A percentile compares a stretch with the other conserved stretches of the same genome.
These are phyloP conservation scores for Sussaba pulchella DNA, from an alignment of 2,888 invertebrate species.

Conservation along the genomic window DNA sequence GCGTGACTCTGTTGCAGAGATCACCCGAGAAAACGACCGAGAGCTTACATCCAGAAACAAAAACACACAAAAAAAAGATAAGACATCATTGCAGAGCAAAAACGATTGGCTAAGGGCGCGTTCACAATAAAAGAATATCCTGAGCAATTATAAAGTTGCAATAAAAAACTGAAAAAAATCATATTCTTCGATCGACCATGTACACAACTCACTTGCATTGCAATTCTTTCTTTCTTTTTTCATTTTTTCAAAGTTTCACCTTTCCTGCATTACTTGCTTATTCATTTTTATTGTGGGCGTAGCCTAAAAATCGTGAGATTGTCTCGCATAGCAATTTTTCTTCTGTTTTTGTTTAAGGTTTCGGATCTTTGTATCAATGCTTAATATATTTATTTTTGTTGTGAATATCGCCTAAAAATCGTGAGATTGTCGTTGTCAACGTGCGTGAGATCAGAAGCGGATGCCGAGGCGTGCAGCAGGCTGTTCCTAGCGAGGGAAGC, in stretches of 20 bases:
- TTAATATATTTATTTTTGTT: constrained; percentile 19
- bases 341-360: no score
- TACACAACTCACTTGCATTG: no score
- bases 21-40: constrained; percentile 16
- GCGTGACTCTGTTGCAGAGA: constrained; percentile 19
- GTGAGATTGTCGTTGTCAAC: constrained; percentile 42
- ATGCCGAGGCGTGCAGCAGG: constrained; percentile 72
- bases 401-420: constrained; percentile 46
- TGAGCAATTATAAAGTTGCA: no score
- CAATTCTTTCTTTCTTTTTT: no score
- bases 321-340: no score
- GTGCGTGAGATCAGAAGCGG: constrained; percentile 76
- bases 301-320: no score
- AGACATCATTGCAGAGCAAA: background rate
- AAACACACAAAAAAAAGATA: constrained; percentile 14
- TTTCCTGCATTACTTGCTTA: no score
- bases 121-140: background rate
- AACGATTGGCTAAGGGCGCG: background rate
- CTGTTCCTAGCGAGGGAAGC: constrained; percentile 62
- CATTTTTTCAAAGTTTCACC: background rate
- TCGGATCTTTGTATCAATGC: background rate
- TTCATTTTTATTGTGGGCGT: no score
- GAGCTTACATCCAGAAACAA: background rate
- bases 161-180: background rate
- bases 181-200: no score